Base-by-base conservation (phyloP, 2,888 invertebrate species). In the Choreutis nemorana region DNA sequence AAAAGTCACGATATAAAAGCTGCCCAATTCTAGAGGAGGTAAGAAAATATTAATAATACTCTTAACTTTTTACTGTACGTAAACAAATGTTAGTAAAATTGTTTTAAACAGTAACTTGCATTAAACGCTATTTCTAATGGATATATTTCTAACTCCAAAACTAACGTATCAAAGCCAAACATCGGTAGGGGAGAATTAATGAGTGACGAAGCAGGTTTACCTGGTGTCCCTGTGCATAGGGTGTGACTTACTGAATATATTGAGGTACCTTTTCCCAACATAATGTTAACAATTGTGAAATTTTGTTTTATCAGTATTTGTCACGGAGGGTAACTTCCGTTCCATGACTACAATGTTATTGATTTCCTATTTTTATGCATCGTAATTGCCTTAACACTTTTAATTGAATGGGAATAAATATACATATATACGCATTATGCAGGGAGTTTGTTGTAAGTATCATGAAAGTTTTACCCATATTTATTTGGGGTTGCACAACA, bases 1-100 rank as follows among this genome's bases (percentile, higher is more conserved):
- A 87, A 45, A 86, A 89, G 41, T 87, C 87, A 47, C 85, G 91
- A 39, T 88, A 92, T 42, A 84, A 89, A 49, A 91, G 91, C 49
- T 93, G 92, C 60, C 91, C 91, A 26, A 86, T 89, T 38, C 81
- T 91, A 40, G 87, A 89, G 81, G 84, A 85, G 70, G 73, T 81
- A 59, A 60, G 75, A 5, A 21, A 21, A 21, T 10, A 10, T n/a
- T 21, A 21, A 21, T 21, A 10, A 6, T n/a, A 10, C 10, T 10
- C 9, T 21, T 21, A 10, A 21, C 22, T n/a, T 10, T 21, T n/a
- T n/a, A n/a, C n/a, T n/a, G n/a, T n/a, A n/a, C 10, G 4, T 4
- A 10, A 21, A 8, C 5, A 18, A 18, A 18, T 18, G 18, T 18
- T 18, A 18, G 5, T 18, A 18, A 18, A 6, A 18, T 18, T 18